phyloP scores from a whole-genome alignment of 2,888 invertebrate genomes.

The Ormyrus nitidulus region DNA sequence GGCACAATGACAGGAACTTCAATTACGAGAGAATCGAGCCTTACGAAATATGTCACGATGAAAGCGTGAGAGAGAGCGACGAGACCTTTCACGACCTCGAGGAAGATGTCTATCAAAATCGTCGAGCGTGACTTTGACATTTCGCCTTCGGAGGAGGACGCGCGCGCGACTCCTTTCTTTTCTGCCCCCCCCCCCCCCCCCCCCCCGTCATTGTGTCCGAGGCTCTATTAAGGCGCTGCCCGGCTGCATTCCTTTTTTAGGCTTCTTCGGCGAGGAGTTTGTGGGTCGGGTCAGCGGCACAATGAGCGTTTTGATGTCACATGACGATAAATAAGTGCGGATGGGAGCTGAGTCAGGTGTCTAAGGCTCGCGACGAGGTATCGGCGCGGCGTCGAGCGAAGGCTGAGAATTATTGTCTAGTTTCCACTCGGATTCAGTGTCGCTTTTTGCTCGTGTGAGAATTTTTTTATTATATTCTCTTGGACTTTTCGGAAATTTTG shows the following conservation, averaged over 20 bases:
- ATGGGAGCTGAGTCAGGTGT: too few species aligned
- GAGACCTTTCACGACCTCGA: constrained; percentile 56
- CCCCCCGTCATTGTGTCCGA: background rate
- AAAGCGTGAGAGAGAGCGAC: constrained; percentile 53
- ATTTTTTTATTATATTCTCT: too few species aligned
- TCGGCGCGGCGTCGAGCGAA: too few species aligned
- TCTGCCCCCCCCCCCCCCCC: background rate
- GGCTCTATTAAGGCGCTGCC: constrained; percentile 19
- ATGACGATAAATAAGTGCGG: too few species aligned
- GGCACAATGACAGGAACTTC: constrained; percentile 57
- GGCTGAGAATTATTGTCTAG: too few species aligned
- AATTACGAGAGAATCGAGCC: constrained; percentile 56
- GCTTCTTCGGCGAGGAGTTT: background rate
- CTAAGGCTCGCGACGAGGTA: too few species aligned
- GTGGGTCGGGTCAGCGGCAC: too few species aligned
- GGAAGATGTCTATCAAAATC: constrained; percentile 58
- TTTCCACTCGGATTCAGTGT: too few species aligned
- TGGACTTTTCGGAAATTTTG: too few species aligned
- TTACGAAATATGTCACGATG: constrained; percentile 58
- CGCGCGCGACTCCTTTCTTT: background rate
- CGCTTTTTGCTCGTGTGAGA: too few species aligned
- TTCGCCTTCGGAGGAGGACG: constrained; percentile 36
- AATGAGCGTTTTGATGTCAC: too few species aligned
- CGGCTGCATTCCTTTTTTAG: constrained; percentile 43
- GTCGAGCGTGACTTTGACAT: constrained; percentile 58